Base-by-base conservation (phyloP, 2,113 vertebrate genomes). In the Anoplopoma fimbria region DNA sequence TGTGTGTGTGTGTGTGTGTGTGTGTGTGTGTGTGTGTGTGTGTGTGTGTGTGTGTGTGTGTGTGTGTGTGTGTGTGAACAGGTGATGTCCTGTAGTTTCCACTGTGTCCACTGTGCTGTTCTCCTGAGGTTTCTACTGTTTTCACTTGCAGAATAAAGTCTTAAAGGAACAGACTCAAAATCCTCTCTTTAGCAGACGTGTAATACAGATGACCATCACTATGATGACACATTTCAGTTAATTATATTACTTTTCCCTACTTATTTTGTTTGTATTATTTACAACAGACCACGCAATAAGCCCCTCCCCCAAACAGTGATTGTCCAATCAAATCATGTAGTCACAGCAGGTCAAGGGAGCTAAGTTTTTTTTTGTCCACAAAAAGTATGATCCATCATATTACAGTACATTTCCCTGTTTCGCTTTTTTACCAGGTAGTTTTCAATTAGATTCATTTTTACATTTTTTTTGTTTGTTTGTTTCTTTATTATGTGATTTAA, bases 61-160 rank as follows among this genome's bases (percentile, higher is more conserved):
- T 23, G 68, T 60, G 23, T 31, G 27, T 23, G 47, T 15, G 49
- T 6, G 23, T 17, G 53, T n/a, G 45, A 27, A 21, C 21, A 34
- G 55, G 33, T 4, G 53, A 29, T n/a, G 64, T 83, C 40, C 42
- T 57, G 19, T 78, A 49, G 45, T 78, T 79, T 75, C 77, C 62
- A 61, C 34, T 77, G 42, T 77, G 63, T 80, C 36, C 63, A 69
- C 9, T 77, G 10, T 71, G 33, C 55, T 87, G 47, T 82, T 75
- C 23, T 75, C 53, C 42, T 71, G 45, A 85, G 13, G 63, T 68
- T 71, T 79, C 49, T 58, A 34, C 69, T 72, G 78, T 79, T 80
- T 71, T 79, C 58, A 77, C 53, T 68, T 82, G 69, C 83, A 75
- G 29, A 89, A 86, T 88, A 81, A 91, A 91, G 65, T 75, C 70